Conservation (phyloP, 2,888 invertebrate genomes). For the Anarsia innoxiella region DNA sequence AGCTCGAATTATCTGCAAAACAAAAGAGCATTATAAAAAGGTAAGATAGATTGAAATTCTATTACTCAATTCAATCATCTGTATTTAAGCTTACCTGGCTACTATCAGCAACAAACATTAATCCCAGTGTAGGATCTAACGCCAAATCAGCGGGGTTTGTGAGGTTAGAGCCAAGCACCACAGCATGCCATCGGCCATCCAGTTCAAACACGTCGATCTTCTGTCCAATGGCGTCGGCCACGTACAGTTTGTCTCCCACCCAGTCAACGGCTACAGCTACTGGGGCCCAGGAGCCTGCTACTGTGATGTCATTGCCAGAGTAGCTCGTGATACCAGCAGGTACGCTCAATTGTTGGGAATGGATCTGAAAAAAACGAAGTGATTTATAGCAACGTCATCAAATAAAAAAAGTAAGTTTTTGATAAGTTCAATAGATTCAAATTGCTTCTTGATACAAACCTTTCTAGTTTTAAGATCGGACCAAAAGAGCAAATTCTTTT, state of each 20-base stretch:
- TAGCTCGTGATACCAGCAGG: constrained; percentile 51
- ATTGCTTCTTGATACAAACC: constrained; percentile 50
- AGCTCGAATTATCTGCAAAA: constrained; percentile 80
- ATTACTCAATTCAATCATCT: neutral
- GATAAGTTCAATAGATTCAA: neutral
- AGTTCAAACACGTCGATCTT: constrained; percentile 95
- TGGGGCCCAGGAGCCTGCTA: constrained; percentile 92
- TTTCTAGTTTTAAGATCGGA: constrained; percentile 91
- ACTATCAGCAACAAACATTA: constrained; percentile 91
- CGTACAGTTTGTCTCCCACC: constrained; percentile 96
- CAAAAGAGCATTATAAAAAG: too few species aligned
- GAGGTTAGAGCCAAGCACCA: constrained; percentile 92
- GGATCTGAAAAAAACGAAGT: too few species aligned
- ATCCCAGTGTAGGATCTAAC: constrained; percentile 92
- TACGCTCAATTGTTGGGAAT: constrained; percentile 72
- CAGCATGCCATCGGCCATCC: constrained; percentile 90
- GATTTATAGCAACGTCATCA: too few species aligned
- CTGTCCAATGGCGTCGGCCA: constrained; percentile 93
- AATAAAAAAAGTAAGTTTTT: too few species aligned
- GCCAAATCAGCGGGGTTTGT: constrained; percentile 94
- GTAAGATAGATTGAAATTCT: neutral
- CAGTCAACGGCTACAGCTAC: constrained; percentile 96
- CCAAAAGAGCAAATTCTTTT: constrained; percentile 88
- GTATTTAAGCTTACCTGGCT: constrained; percentile 81
- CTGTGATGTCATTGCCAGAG: constrained; percentile 78